Evolutionary conservation across 92 coral and sea anemone species (phyloP).

Genomic region (Hydrozoanthus gracilis): DNA sequence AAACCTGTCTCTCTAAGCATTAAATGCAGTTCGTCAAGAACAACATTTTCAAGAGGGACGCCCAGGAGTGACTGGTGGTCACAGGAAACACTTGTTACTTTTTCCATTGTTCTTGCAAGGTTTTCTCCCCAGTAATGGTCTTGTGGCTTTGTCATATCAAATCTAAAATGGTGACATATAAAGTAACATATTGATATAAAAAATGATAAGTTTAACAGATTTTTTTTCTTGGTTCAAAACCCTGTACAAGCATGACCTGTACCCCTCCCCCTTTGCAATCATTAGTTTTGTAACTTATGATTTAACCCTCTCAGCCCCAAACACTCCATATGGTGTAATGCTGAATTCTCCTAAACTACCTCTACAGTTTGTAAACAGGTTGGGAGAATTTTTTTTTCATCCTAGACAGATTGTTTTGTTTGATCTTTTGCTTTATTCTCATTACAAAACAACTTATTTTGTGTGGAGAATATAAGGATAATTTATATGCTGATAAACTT

Average conservation of each 20-base stretch:
- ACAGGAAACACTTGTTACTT: constrained; percentile 53
- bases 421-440: constrained; percentile 6
- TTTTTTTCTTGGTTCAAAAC: not conserved
- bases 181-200: too few relatives aligned
- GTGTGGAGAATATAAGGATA: constrained; percentile 3
- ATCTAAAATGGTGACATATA: constrained; percentile 1
- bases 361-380: not conserved
- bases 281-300: not conserved
- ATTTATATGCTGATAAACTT: constrained; percentile 19
- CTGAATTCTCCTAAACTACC: constrained; percentile 12
- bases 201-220: too few relatives aligned
- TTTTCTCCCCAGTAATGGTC: constrained; percentile 43
- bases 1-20: constrained; percentile 58
- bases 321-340: not conserved
- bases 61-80: constrained; percentile 54
- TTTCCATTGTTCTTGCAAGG: constrained; percentile 29
- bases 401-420: not conserved
- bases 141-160: constrained; percentile 64
- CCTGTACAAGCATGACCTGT: not conserved
- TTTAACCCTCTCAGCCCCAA: too few relatives aligned
- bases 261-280: not conserved
- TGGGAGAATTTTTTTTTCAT: constrained; percentile 17
- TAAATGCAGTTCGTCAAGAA: constrained; percentile 62
- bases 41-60: constrained; percentile 60
- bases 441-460: constrained; percentile 16